Conservation (phyloP, 1,140 invertebrate genomes). For the Papilio dardanus region DNA sequence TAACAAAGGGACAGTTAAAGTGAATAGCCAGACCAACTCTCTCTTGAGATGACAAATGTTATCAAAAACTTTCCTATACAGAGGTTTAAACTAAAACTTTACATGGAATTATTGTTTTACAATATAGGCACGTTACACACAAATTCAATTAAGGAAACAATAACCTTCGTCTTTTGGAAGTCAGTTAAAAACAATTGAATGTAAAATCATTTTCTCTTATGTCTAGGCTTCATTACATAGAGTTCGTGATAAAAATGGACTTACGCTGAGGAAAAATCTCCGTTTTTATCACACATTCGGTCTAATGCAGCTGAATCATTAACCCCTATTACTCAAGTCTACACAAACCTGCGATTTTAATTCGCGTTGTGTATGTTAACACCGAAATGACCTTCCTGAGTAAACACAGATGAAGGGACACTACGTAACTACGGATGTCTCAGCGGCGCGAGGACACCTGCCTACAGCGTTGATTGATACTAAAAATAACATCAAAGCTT, state of each 20-base stretch:
- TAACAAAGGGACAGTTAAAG: conserved; percentile 4
- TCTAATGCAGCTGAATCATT: too few relatives aligned
- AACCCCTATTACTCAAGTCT: too few relatives aligned
- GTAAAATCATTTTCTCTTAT: too few relatives aligned
- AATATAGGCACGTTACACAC: not conserved
- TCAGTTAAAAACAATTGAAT: too few relatives aligned
- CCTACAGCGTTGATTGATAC: not conserved
- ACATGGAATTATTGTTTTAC: not conserved
- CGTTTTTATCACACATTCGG: too few relatives aligned
- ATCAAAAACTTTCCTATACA: not conserved
- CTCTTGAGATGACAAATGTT: conserved; percentile 10
- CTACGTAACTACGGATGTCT: conserved; percentile 10
- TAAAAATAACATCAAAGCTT: not conserved
- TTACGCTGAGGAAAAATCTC: too few relatives aligned
- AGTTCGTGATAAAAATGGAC: too few relatives aligned
- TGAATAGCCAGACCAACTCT: conserved; percentile 1
- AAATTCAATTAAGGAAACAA: too few relatives aligned
- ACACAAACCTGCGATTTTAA: too few relatives aligned
- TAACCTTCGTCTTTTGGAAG: too few relatives aligned
- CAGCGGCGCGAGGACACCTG: not conserved
- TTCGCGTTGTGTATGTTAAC: too few relatives aligned
- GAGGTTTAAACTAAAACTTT: not conserved
- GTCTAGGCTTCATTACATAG: too few relatives aligned
- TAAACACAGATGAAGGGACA: not conserved
- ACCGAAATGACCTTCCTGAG: not conserved